Evolutionary conservation across 2,888 invertebrate genomes (phyloP), one percentile per base, ranked within the genome.

Genomic region (Graphium colonna): DNA sequence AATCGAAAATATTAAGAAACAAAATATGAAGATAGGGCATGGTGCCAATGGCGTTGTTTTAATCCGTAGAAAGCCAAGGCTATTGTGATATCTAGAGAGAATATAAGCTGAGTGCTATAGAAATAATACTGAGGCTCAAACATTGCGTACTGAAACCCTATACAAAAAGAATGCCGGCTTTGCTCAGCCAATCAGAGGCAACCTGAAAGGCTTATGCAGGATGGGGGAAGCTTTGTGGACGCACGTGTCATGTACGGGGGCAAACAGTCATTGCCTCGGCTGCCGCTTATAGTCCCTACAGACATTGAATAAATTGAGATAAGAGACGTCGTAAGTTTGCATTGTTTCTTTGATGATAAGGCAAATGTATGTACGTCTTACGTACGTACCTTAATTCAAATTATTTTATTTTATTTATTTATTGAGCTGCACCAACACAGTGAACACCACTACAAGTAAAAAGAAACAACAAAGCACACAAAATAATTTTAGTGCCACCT

Each of bases 91-190:
- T 49, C 53, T 31, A 40, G 40, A 49, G 43, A 43, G 13, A 53
- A 40, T 8, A 18, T 33, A 40, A 40, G 44, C 40, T 38, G 28
- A 31, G 17, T 39, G n/a, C 31, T 49, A 49, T 40, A 49, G 31
- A 45, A 54, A 49, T 62, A 63, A 70, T 68, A 67, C 66, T 66
- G 63, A 67, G 67, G 69, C 69, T 64, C 63, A 61, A 63, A 64
- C 67, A 68, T 61, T 65, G 59, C 65, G 55, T 60, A 57, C 56
- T 67, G 73, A 77, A 82, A 77, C 73, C 74, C 63, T 76, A 79
- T 68, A 75, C 69, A 69, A 64, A 64, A 65, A 62, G 66, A 73
- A 75, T 64, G 65, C 66, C 65, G 60, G 64, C 63, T 58, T 64
- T 60, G 64, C 58, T 63, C 69, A 61, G 61, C 80, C 80, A 80